A percentile compares a stretch with the other conserved stretches of the same genome.
These are phyloP conservation scores for Drosophila neutralis DNA, from an alignment of 2,888 invertebrate genomes.

Conservation along the genomic window DNA sequence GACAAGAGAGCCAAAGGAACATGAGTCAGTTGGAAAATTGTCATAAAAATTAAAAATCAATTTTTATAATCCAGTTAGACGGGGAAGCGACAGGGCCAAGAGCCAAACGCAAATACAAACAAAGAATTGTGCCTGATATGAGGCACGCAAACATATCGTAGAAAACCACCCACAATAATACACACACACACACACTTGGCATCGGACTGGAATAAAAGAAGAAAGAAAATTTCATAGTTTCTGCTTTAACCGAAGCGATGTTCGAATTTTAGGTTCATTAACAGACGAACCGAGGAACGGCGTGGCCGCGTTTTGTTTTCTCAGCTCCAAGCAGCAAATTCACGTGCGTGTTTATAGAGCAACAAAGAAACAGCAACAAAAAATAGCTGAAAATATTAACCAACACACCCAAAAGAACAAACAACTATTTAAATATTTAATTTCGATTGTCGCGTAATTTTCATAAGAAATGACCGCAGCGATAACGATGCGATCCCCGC, in stretches of 20 bases:
- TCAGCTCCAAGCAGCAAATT: conserved; percentile 25
- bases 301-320: conserved; percentile 69
- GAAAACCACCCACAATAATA: conserved; percentile 36
- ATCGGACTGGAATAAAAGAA: conserved; percentile 73
- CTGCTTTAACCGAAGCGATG: conserved; percentile 74
- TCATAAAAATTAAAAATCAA: conserved; percentile 84
- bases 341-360: conserved; percentile 42
- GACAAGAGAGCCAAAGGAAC: conserved; percentile 12
- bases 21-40: conserved; percentile 77
- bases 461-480: conserved; percentile 23
- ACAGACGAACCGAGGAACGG: conserved; percentile 73
- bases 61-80: conserved; percentile 83
- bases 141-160: conserved; percentile 48
- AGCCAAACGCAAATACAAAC: conserved; percentile 34
- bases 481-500: conserved; percentile 25
- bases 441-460: conserved; percentile 43
- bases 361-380: not conserved
- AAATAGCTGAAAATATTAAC: not conserved
- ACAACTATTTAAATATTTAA: conserved; percentile 62
- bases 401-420: not conserved
- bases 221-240: conserved; percentile 78
- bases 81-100: conserved; percentile 37
- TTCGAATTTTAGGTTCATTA: conserved; percentile 81
- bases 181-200: conserved; percentile 17
- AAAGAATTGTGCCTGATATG: conserved; percentile 45